Evolutionary conservation across 2,113 vertebrate species (phyloP).

Genomic region (Anas platyrhynchos): DNA sequence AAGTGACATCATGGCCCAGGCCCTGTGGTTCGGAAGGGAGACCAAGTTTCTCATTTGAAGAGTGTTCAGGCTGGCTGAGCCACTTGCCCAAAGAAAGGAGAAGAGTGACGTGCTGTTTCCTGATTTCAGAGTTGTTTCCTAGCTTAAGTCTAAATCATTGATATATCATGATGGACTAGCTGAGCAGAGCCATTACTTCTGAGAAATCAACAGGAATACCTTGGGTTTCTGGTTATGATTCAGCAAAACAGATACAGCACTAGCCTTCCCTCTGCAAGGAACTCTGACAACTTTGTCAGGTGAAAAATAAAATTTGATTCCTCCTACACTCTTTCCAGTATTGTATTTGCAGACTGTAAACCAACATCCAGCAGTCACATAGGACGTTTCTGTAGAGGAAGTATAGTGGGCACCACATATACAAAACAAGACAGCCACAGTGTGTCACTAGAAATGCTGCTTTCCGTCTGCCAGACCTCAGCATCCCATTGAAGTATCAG

Average conservation of each 20-base stretch:
- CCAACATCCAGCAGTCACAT: background rate
- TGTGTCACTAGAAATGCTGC: background rate
- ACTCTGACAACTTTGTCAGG: background rate
- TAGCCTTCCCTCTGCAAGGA: background rate
- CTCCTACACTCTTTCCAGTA: background rate
- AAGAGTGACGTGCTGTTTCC: background rate
- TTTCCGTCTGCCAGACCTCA: background rate
- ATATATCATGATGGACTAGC: background rate
- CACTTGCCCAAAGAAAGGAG: background rate
- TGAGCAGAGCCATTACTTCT: background rate
- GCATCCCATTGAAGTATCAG: constrained; percentile 32
- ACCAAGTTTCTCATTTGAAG: background rate
- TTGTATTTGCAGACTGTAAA: background rate
- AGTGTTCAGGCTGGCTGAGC: background rate
- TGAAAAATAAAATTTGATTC: background rate
- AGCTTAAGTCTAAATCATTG: background rate
- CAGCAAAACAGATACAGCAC: background rate
- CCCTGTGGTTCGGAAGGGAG: background rate
- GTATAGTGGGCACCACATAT: background rate
- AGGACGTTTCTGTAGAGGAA: background rate
- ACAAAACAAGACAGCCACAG: background rate
- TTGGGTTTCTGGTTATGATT: background rate
- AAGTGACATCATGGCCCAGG: background rate
- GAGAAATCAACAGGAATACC: background rate
- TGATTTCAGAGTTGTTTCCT: background rate